Evolutionary conservation across 2,888 invertebrate species (phyloP).

Genomic region (Rhagium mordax): DNA sequence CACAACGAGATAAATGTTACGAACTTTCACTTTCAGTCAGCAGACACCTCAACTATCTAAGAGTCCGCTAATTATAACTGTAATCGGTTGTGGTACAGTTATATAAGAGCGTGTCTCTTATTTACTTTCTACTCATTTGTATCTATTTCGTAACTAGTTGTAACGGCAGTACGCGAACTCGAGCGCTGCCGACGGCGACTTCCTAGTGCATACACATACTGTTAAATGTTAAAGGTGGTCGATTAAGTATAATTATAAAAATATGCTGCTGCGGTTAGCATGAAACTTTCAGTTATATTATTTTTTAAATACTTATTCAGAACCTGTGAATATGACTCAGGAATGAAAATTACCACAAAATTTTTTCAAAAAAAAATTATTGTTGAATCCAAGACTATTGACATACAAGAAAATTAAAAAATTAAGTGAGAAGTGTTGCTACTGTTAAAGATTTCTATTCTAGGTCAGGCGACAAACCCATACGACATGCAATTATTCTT

Average conservation of each 20-base stretch:
- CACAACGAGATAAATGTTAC: conserved; percentile 19
- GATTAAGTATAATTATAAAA: not conserved
- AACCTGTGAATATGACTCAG: no score
- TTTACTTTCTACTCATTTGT: conserved; percentile 21
- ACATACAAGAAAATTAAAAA: no score
- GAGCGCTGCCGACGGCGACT: not conserved
- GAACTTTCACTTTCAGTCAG: conserved; percentile 26
- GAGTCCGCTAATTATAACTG: conserved; percentile 22
- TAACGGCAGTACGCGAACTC: not conserved
- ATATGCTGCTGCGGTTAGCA: no score
- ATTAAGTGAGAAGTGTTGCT: no score
- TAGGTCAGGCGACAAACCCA: not conserved
- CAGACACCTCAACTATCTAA: conserved; percentile 13
- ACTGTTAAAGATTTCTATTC: not conserved
- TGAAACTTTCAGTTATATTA: no score
- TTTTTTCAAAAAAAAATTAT: no score
- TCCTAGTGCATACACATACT: no score
- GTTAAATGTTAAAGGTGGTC: not conserved
- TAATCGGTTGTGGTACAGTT: conserved; percentile 24
- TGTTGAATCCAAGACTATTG: no score
- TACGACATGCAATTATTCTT: not conserved
- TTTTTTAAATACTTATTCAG: no score
- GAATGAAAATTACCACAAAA: no score
- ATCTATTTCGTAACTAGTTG: conserved; percentile 8
- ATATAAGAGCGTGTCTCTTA: conserved; percentile 20